Conservation (phyloP, 2,797 vertebrate genomes). For the Myotis findleyi region DNA sequence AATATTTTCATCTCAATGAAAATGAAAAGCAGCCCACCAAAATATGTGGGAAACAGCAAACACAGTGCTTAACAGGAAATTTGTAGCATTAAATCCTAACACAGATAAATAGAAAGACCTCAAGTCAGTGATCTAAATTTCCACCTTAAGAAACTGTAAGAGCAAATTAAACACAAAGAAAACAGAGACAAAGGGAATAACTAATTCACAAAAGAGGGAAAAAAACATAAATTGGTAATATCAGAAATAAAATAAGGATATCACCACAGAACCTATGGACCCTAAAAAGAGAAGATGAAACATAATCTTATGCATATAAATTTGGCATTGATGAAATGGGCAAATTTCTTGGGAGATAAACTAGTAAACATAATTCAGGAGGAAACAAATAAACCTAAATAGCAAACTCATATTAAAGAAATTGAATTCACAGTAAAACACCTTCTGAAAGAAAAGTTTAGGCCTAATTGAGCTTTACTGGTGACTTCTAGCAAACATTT, state of each 20-base stretch:
- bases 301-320: background rate
- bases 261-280: background rate
- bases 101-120: background rate
- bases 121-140: background rate
- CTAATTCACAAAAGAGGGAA: background rate
- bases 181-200: background rate
- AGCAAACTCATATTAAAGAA: background rate
- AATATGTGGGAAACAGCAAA: background rate
- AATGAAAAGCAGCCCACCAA: background rate
- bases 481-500: background rate
- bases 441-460: background rate
- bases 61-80: background rate
- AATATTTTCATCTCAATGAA: constrained; percentile 9
- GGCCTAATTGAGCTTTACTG: background rate
- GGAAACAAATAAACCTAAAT: background rate
- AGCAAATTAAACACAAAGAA: background rate
- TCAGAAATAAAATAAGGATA: background rate
- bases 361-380: background rate
- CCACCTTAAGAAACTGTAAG: background rate
- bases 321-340: background rate
- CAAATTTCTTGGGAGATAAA: background rate
- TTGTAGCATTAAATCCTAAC: background rate
- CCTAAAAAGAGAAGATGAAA: background rate
- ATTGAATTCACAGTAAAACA: background rate
- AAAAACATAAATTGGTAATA: background rate